Percentiles rank a stretch among this genome's conserved stretches.
phyloP scores from a whole-genome alignment of 1,140 invertebrate genomes.

The Lepidurus packardi region DNA sequence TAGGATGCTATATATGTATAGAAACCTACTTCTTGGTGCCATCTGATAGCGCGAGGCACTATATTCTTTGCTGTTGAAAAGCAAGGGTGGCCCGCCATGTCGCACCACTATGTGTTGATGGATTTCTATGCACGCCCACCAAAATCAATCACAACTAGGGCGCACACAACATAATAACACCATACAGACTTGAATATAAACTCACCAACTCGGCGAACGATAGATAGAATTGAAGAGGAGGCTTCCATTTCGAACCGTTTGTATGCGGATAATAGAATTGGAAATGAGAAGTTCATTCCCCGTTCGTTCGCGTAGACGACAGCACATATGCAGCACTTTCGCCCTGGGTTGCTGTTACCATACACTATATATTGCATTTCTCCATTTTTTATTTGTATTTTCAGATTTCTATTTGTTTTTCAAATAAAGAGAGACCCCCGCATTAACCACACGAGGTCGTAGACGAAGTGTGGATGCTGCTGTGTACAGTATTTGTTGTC shows the following conservation, averaged over 20 bases:
- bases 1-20: not conserved
- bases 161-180: constrained; percentile 18
- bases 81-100: constrained; percentile 7
- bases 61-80: constrained; percentile 16
- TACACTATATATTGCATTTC: not conserved
- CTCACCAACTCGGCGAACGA: constrained; percentile 6
- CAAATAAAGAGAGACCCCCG: not conserved
- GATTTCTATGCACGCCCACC: constrained; percentile 17
- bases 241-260: constrained; percentile 18
- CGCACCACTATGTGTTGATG: constrained; percentile 4
- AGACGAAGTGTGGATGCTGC: not conserved
- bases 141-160: constrained; percentile 22
- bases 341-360: not conserved
- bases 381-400: not conserved
- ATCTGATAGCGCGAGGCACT: constrained; percentile 2
- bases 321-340: not conserved
- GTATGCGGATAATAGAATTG: constrained; percentile 15
- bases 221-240: constrained; percentile 22
- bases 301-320: not conserved
- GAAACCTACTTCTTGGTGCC: constrained; percentile 7
- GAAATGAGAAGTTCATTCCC: constrained; percentile 18
- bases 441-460: not conserved
- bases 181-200: constrained; percentile 16
- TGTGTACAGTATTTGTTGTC: constrained; percentile 22
- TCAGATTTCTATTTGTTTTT: not conserved